Evolutionary conservation across 2,888 invertebrate genomes (phyloP), one percentile per base, ranked within the genome.

Genomic region (Dryobotodes eremita): DNA sequence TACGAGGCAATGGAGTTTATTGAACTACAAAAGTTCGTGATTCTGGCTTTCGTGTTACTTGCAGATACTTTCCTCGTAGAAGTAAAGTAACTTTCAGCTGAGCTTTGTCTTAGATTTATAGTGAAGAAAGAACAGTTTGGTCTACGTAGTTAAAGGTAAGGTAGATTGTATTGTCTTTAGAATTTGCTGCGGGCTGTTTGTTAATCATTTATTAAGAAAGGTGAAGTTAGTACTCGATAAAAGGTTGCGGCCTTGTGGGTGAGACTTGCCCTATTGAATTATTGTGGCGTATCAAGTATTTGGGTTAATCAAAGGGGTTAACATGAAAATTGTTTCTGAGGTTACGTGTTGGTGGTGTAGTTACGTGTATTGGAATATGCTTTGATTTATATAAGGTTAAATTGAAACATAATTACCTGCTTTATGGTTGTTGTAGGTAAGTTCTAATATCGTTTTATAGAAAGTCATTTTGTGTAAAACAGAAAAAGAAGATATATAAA

Each of bases 51-150:
- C 31, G 64, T 86, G 75, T 82, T 77, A 75, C 80, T 71, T 77
- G 48, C 72, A 72, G 72, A 87, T 86, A 86, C 80, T 84, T 76
- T 76, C 13, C 50, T 50, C 68, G 65, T 66, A 77, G 77, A 75
- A 73, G 71, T 84, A 73, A 71, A 76, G 68, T 65, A 70, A 86
- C 71, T 86, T 87, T 79, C 70, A 74, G 68, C 72, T 64, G 61
- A 72, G 85, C 81, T 86, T 84, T 81, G 85, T 86, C 53, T 75
- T 62, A 84, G 82, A 86, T 87, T 86, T 86, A 87, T 76, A 75
- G 61, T 46, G 31, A 66, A 75, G 74, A 84, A 78, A 64, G 71
- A 64, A 76, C 71, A 77, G 53, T 77, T 42, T 81, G 48, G 65
- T 80, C 65, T 48, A 20, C 4, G 7, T 72, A 77, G 71, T 86